phyloP scores from a whole-genome alignment of 2,888 invertebrate species.

The Eurytoma adleriae region DNA sequence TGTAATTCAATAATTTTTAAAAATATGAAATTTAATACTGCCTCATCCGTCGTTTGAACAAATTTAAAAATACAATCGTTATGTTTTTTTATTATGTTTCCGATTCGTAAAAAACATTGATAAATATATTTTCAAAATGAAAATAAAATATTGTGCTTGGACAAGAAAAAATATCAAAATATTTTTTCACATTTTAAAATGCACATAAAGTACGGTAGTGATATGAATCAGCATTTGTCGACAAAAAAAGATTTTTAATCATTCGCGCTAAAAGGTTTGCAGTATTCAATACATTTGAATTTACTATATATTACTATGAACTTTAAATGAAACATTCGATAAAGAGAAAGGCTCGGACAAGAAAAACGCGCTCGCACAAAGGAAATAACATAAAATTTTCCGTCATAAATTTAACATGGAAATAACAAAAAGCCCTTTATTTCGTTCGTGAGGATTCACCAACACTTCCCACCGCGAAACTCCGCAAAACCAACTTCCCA shows the following conservation, averaged over 20 bases:
- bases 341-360: conserved; percentile 5
- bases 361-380: conserved; percentile 2
- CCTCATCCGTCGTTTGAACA: not conserved
- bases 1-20: not conserved
- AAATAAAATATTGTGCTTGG: too few relatives aligned
- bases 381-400: conserved; percentile 30
- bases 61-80: too few relatives aligned
- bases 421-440: conserved; percentile 18
- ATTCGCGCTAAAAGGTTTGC: too few relatives aligned
- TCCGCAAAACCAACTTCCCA: conserved; percentile 3
- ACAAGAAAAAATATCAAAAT: too few relatives aligned
- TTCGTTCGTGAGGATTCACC: not conserved
- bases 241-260: too few relatives aligned
- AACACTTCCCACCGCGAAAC: conserved; percentile 4
- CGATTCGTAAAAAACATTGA: too few relatives aligned
- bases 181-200: too few relatives aligned
- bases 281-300: not conserved
- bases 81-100: too few relatives aligned
- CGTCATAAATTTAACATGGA: conserved; percentile 38
- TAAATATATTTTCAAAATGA: too few relatives aligned
- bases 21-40: conserved; percentile 17
- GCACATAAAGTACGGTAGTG: too few relatives aligned
- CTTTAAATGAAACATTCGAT: conserved; percentile 13
- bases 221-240: too few relatives aligned
- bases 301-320: conserved; percentile 5